Base-by-base conservation (phyloP, 2,797 vertebrate species). In the Lagocephalus sceleratus region DNA sequence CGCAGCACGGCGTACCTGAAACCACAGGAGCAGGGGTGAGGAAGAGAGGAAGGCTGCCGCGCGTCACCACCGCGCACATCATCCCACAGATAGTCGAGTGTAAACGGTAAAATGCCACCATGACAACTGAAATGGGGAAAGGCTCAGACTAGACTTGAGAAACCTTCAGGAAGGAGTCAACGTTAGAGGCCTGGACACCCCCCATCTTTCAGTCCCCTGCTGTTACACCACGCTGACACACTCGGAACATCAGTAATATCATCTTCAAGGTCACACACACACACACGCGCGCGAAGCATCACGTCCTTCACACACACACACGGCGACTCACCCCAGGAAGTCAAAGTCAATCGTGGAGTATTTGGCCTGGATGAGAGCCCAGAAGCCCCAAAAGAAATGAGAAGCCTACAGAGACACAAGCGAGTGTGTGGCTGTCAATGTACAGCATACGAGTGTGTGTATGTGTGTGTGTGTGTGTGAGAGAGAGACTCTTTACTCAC, bases 321-420 rank as follows among this genome's bases (percentile, higher is more conserved):
- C 0, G 0, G 8, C 1, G 1, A 83, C 95, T 92, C 89, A 98
- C 97, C 94, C 92, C 19, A 95, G 90, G 87, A 98, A 99, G 87
- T 98, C 93, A 70, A 99, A 99, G 75, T 96, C 90, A 49, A 99
- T 98, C 79, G 93, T 87, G 53, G 97, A 99, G 86, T 95, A 98
- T 87, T 95, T 95, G 63, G 92, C 92, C 87, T 99, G 97, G 87
- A 99, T 97, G 48, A 98, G 91, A 0, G 95, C 94, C 97, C 97
- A 99, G 83, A 96, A 96, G 0, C 93, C 97, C 97, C 97, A 99
- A 62, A 99, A 92, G 86, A 96, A 97, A 84, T 99, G 97, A 44
- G 97, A 99, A 0, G 94, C 96, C 96, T 98, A 68, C 15, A 72
- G 43, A 74, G 54, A 78, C 38, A 75, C 29, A 35, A 35, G 12